Base-by-base conservation (phyloP, 2,797 vertebrate genomes). In the Eidolon dupreanum region DNA sequence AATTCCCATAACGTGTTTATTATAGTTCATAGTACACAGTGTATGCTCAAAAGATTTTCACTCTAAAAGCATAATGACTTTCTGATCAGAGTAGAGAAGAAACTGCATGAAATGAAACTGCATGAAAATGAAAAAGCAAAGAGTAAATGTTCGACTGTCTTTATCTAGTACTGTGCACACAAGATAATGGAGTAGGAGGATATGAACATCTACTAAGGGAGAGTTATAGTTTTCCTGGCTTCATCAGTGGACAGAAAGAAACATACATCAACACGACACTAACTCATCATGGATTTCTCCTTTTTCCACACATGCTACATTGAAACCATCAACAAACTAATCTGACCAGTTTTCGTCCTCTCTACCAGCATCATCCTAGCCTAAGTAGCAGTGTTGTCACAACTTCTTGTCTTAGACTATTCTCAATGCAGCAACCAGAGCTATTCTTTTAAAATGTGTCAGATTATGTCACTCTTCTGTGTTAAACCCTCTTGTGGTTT, bases 201-300 rank as follows among this genome's bases (percentile, higher is more conserved):
- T 19, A 6, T 16, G 15, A 22, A 10, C 22, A 17, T 6, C 17
- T n/a, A 2, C 12, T 33, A 1, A 24, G 41, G 26, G 68, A 28
- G 26, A 66, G 4, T 57, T 20, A 13, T 15, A 46, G 28, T 22
- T 73, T 41, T 3, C 8, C 33, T 63, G 70, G 11, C 24, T 49
- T 49, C 16, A 17, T 36, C 15, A 43, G 7, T 41, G 17, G 9
- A n/a, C 31, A 33, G 22, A 49, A 46, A 49, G 86, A 36, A 65
- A 5, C 11, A 57, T 16, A 20, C 0, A 57, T 75, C 10, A 33
- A 3, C 17, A 22, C 8, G 22, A 61, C 26, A 11, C 0, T 1
- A 3, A 79, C 5, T 75, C 38, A 75, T 10, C 22, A 26, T 28
- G 38, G 24, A 70, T 4, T 61, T 38, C 51, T 74, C 22, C 12